Conservation (phyloP, 2,113 vertebrate species). For the Nycticorax nycticorax region DNA sequence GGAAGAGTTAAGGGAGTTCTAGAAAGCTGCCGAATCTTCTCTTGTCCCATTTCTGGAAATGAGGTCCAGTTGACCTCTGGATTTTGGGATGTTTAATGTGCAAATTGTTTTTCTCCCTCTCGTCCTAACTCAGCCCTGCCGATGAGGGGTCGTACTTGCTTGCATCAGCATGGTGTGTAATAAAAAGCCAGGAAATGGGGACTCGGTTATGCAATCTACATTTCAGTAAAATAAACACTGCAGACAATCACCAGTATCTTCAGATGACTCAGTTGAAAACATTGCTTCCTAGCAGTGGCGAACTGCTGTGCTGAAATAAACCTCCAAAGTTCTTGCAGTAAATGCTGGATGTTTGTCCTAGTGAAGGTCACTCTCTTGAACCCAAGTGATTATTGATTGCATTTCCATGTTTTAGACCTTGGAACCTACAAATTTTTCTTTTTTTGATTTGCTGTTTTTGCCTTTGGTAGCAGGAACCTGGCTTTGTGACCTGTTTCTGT, state of each 20-base stretch:
- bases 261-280: constrained; percentile 52
- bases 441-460: neutral
- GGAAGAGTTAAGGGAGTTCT: neutral
- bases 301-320: neutral
- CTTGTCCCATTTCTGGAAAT: neutral
- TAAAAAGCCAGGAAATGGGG: constrained; percentile 44
- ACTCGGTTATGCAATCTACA: constrained; percentile 15
- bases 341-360: neutral
- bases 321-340: neutral
- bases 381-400: neutral
- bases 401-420: neutral
- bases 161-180: neutral
- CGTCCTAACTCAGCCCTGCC: neutral
- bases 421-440: neutral
- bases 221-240: constrained; percentile 35
- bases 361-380: neutral
- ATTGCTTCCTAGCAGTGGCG: constrained; percentile 18
- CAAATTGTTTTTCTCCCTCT: neutral
- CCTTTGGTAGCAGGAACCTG: neutral
- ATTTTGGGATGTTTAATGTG: neutral
- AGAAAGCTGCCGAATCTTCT: neutral
- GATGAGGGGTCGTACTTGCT: neutral
- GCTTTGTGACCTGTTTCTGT: neutral
- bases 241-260: constrained; percentile 32
- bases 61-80: neutral